Conservation (phyloP, 2,113 vertebrate genomes). For the Lonchura striata region DNA sequence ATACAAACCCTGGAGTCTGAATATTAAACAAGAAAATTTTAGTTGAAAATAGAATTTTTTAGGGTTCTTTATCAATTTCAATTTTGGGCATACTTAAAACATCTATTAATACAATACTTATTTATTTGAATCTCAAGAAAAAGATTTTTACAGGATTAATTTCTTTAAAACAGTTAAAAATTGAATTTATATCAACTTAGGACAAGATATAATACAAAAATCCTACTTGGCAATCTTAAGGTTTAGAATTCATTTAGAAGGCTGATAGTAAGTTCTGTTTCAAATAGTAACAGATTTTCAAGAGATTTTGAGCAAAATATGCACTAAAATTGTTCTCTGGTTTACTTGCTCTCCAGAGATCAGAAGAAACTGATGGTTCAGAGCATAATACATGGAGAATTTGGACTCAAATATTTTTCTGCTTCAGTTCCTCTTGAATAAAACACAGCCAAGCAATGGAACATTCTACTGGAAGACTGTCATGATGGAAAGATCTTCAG, state of each 20-base stretch:
- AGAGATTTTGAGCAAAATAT: not conserved
- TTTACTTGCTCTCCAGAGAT: not conserved
- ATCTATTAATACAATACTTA: not conserved
- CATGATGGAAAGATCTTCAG: not conserved
- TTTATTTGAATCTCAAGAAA: conserved; percentile 13
- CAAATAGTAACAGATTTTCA: not conserved
- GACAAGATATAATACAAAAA: not conserved
- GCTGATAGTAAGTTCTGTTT: not conserved
- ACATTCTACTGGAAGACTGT: not conserved
- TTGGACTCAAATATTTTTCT: not conserved
- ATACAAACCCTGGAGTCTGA: not conserved
- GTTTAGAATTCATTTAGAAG: not conserved
- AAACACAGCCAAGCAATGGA: not conserved
- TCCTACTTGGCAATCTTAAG: not conserved
- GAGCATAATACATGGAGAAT: not conserved
- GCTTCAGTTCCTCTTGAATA: not conserved
- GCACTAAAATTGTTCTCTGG: not conserved
- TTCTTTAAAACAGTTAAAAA: not conserved
- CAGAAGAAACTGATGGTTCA: not conserved
- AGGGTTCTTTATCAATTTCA: not conserved
- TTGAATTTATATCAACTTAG: not conserved
- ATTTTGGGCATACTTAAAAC: not conserved
- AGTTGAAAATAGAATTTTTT: not conserved
- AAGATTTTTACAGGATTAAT: not conserved
- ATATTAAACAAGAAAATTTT: not conserved